Percentiles rank a stretch among this genome's conserved stretches.
phyloP scores from a whole-genome alignment of 2,888 invertebrate species.

The Bombylius discolor region DNA sequence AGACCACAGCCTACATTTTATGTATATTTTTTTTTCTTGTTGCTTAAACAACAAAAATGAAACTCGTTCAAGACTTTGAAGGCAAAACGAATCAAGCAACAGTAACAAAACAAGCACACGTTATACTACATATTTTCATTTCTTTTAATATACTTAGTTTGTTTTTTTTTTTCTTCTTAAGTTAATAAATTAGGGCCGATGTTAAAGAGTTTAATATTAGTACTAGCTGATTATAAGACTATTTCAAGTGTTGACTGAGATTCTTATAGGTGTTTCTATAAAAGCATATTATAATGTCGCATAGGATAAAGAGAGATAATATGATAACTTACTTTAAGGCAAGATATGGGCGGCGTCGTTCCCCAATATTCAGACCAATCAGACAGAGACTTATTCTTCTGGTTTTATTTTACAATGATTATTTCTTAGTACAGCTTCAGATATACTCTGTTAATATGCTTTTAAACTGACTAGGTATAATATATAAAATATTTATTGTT shows the following conservation, averaged over 20 bases:
- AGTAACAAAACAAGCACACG: too few relatives aligned
- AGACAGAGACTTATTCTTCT: slow-evolving; percentile 23
- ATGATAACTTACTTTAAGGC: slow-evolving; percentile 20
- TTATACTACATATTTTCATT: too few relatives aligned
- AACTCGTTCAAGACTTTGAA: too few relatives aligned
- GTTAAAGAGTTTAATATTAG: too few relatives aligned
- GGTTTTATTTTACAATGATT: slow-evolving; percentile 3
- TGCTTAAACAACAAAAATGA: not conserved
- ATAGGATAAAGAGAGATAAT: slow-evolving; percentile 13
- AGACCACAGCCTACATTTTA: slow-evolving; percentile 6
- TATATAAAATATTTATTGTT: too few relatives aligned
- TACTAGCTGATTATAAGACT: not conserved
- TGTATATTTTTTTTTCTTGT: not conserved
- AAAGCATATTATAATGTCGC: slow-evolving; percentile 9
- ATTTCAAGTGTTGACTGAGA: slow-evolving; percentile 4
- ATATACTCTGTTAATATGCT: too few relatives aligned
- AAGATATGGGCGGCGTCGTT: slow-evolving; percentile 37
- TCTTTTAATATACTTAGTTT: too few relatives aligned
- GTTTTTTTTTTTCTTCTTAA: too few relatives aligned
- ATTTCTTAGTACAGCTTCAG: too few relatives aligned
- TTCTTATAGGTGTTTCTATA: slow-evolving; percentile 5
- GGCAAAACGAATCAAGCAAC: slow-evolving; percentile 1
- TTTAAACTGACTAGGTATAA: too few relatives aligned
- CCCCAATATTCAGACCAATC: slow-evolving; percentile 29
- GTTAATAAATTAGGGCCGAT: too few relatives aligned